Evolutionary conservation across 2,113 vertebrate genomes (phyloP), one percentile per base, ranked within the genome.

Genomic region (Stigmatopora argus): DNA sequence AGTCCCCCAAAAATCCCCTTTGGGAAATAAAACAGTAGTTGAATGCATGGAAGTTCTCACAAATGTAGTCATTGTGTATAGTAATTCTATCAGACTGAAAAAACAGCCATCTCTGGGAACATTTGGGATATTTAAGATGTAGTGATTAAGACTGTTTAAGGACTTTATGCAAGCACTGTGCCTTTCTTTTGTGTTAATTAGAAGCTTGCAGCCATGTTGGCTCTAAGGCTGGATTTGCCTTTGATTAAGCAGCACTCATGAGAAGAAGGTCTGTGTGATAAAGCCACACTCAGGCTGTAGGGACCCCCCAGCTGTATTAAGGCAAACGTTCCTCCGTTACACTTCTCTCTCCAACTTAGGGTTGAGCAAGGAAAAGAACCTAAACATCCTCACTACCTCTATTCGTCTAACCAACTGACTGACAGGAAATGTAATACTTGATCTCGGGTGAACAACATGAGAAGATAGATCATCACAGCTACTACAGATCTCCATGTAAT

Each of bases 161-260:
- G 73, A 65, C 72, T 84, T 71, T 58, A 68, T 69, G 70, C 68
- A 69, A 64, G 52, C 53, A 3, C 68, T 46, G 71, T 80, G 71
- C 77, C 84, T 86, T 86, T 83, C 84, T 85, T 85, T 86, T 84
- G 85, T 90, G 86, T 86, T 90, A 90, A 90, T 91, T 88, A 90
- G 86, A 85, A 75, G 65, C 79, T 85, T 71, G 65, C 65, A 72
- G 77, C 83, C 78, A 78, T 73, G 80, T 79, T 78, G 71, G 83
- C 76, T 87, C 77, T 34, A 18, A 83, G 82, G 85, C 81, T 83
- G 77, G 67, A 87, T 89, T 82, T 73, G 67, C 82, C 83, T 91
- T 90, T 90, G 88, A 90, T 91, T 86, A 90, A 81, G 82, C 63
- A 55, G 82, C 70, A 74, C 70, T 86, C 73, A 71, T 77, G 69